Conservation (phyloP, 2,888 invertebrate genomes). For the Halictus ligatus region DNA sequence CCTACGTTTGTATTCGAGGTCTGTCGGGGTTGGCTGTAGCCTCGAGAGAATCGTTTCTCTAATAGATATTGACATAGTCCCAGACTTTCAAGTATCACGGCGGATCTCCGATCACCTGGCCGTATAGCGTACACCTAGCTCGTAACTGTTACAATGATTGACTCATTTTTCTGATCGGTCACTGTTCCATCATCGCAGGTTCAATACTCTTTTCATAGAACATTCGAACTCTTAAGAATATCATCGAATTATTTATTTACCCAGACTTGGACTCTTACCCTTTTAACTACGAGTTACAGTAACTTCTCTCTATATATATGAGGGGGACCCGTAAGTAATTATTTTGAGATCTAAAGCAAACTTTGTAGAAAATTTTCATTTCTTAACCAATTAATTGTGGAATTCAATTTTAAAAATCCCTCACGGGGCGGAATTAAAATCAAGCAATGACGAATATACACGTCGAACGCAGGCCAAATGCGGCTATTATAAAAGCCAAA, state of each 20-base stretch:
- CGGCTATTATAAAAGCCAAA: too few relatives aligned
- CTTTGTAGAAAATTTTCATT: too few relatives aligned
- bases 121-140: neutral
- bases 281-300: neutral
- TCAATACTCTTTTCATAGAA: neutral
- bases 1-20: conserved; percentile 24
- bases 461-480: too few relatives aligned
- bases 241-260: neutral
- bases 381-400: too few relatives aligned
- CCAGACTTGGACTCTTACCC: neutral
- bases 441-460: too few relatives aligned
- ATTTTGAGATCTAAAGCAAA: too few relatives aligned
- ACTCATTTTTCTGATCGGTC: neutral
- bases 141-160: neutral
- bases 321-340: too few relatives aligned
- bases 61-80: conserved; percentile 3
- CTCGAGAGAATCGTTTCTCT: neutral
- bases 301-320: too few relatives aligned
- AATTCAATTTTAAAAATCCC: too few relatives aligned
- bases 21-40: neutral
- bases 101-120: neutral
- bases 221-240: neutral
- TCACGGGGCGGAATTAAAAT: too few relatives aligned
- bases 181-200: neutral
- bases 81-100: neutral